These are phyloP conservation scores for Callocephalon fimbriatum DNA, from an alignment of 2,113 vertebrate genomes.

Conservation along the genomic window DNA sequence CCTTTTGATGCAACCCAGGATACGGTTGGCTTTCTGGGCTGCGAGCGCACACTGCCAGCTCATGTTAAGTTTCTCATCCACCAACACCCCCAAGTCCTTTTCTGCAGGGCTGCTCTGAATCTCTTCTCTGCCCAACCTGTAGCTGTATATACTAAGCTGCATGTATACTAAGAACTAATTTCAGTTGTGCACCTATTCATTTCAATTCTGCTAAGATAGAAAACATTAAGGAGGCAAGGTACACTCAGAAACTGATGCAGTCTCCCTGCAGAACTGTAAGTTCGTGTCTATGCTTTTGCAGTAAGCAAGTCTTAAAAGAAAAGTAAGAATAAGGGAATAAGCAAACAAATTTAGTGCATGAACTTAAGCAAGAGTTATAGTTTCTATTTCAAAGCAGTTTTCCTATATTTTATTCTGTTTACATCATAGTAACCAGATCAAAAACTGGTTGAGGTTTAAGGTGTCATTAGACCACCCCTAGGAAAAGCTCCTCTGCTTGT, in stretches of 20 bases:
- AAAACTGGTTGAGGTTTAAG: not conserved
- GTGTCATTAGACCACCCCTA: not conserved
- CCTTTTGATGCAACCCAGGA: too few relatives aligned
- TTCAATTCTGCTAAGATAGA: not conserved
- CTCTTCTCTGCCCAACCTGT: too few relatives aligned
- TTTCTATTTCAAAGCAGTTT: not conserved
- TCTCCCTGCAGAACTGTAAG: not conserved
- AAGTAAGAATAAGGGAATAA: not conserved
- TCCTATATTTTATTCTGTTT: not conserved
- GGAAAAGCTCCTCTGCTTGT: not conserved
- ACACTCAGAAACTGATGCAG: not conserved
- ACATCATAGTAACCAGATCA: not conserved
- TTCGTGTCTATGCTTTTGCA: not conserved
- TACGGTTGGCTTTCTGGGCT: too few relatives aligned
- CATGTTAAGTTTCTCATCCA: too few relatives aligned
- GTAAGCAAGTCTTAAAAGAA: not conserved
- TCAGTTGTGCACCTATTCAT: not conserved
- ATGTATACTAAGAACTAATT: not conserved
- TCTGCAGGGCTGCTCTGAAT: too few relatives aligned
- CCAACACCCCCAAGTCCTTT: too few relatives aligned
- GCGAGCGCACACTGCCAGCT: too few relatives aligned
- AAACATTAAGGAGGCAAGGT: not conserved
- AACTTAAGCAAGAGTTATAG: not conserved
- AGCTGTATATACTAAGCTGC: too few relatives aligned
- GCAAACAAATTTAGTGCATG: not conserved